Base-by-base conservation (phyloP, 2,888 invertebrate species). In the Gibbula magus region DNA sequence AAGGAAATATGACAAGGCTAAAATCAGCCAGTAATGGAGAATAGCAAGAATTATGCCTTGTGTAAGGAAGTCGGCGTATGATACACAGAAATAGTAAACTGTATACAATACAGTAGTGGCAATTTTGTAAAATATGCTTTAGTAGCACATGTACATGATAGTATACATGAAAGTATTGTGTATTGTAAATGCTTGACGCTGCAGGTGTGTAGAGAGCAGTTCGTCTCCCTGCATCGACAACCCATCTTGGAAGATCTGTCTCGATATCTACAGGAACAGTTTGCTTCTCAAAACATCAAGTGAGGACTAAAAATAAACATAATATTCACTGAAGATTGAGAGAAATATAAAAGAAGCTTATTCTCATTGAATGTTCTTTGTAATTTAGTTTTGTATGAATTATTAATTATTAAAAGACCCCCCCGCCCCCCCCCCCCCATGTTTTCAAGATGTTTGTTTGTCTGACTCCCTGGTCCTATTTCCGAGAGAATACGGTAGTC, bases 131-230 rank as follows among this genome's bases (percentile, higher is more conserved):
- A 52, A 52, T 52, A 52, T 52, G 52, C 52, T 13, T 52, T 18
- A 8, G 10, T 18, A 52, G 10, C n/a, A n/a, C n/a, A n/a, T n/a
- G n/a, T n/a, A n/a, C n/a, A n/a, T n/a, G n/a, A n/a, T n/a, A 70
- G 70, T 51, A 22, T 75, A 0, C 25, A 18, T 8, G 20, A 10
- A n/a, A 75, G 52, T 22, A 35, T 20, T 20, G 0, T 29, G 1
- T 73, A 10, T n/a, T 73, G 7, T 7, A 25, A 56, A 8, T 56
- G 7, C 20, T 16, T n/a, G n/a, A 25, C 56, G 81, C 81, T 93
- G 25, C 93, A 97, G 96, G 96, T 98, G 83, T 99, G 99, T 89
- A 95, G 99, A n/a, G 96, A 99, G 91, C 98, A 99, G 93, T 99
- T 99, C 94, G 97, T 99, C n/a, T 95, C 96, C 0, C 94, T 99